A percentile compares a stretch with the other conserved stretches of the same genome.
Conservation (phyloP, 2,888 invertebrate genomes). For the Caradrina clavipalpis region DNA sequence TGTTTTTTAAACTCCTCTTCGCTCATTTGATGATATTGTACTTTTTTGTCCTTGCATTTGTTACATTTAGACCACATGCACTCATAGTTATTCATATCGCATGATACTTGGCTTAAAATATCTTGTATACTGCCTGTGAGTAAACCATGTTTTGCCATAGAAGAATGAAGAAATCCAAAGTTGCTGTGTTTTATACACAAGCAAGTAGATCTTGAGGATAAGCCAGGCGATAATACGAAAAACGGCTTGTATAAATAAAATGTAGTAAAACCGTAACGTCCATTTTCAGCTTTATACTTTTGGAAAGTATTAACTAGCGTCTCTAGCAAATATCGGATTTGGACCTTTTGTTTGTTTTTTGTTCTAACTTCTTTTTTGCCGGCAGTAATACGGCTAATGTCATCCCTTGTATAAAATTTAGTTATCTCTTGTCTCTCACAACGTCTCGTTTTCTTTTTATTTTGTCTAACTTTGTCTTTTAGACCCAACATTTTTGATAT, state of each 20-base stretch:
- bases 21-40: background rate
- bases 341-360: conserved; percentile 7
- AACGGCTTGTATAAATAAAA: background rate
- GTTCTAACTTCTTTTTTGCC: conserved; percentile 4
- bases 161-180: background rate
- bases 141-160: conserved; percentile 10
- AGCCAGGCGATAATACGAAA: background rate
- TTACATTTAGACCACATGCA: no score
- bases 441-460: conserved; percentile 1
- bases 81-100: no score
- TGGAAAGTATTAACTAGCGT: background rate
- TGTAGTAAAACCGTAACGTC: conserved; percentile 3
- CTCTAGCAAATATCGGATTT: conserved; percentile 8
- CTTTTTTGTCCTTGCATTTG: no score
- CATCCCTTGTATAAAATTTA: conserved; percentile 17
- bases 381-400: background rate
- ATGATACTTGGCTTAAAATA: no score
- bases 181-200: no score
- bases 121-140: no score
- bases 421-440: conserved; percentile 4
- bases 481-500: conserved; percentile 2
- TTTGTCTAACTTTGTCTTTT: background rate
- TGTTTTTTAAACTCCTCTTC: background rate
- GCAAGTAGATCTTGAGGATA: no score
- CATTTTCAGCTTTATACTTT: conserved; percentile 1